Base-by-base conservation (phyloP, 1,140 invertebrate genomes). In the Cataglyphis hispanica region DNA sequence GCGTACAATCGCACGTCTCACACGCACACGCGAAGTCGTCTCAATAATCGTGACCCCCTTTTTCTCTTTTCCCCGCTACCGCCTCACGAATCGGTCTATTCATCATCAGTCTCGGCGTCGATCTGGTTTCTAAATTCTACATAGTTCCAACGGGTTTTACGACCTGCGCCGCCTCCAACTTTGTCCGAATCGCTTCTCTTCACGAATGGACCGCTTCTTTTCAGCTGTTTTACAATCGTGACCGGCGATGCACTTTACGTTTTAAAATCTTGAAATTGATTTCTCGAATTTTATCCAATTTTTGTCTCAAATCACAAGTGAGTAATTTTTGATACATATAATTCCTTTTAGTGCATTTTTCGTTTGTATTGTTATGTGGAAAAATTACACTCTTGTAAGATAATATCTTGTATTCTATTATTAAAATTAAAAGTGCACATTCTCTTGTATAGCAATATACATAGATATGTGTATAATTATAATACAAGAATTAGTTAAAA, bases 31-130 rank as follows among this genome's bases (percentile, higher is more conserved):
- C 63, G 27, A 53, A 13, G 31, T 77, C 69, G 78, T 83, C 31
- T 75, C 78, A 53, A 88, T 84, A 61, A 87, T 78, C 67, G 85
- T 64, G 63, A 75, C 76, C 60, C 63, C 85, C 85, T 77, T 88
- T 66, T 69, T 50, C 40, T 13, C 19, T 25, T 46, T 74, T 34
- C 43, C 46, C 53, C 60, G 16, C 10, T 34, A 10, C n/a, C 66
- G n/a, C 60, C 60, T 87, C 46, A 85, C 78, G 78, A 88, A 87
- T 88, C 86, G 58, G 67, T 81, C 84, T 86, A 86, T 90, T 88
- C 78, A 87, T 87, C 74, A 50, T 81, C 22, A 16, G 19, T 16
- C 56, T 50, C 56, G 50, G 34, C 61, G 34, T 84, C 74, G 75
- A 87, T 90, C 61, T 85, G 70, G 74, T 87, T 66, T 67, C 58